phyloP scores from a whole-genome alignment of 2,113 vertebrate genomes.

The Phalacrocorax brasilianus region DNA sequence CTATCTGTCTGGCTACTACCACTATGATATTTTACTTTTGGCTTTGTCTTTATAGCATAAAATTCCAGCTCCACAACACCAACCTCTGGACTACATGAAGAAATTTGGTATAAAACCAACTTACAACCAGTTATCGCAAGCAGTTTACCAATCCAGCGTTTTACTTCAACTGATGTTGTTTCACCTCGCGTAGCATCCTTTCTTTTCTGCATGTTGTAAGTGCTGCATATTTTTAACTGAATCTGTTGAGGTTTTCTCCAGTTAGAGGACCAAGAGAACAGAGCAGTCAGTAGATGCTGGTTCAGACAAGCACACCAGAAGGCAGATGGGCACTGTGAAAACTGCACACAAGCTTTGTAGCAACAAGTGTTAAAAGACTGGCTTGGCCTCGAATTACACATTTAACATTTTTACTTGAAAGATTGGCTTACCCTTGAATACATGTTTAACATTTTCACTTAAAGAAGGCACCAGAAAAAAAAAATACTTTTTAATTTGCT shows the following conservation, averaged over 20 bases:
- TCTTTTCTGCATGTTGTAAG: not conserved
- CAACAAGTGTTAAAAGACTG: not conserved
- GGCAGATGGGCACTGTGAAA: not conserved
- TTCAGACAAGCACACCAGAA: not conserved
- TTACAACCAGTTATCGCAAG: not conserved
- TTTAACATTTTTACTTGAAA: not conserved
- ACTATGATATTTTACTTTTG: not conserved
- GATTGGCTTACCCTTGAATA: not conserved
- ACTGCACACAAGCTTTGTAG: not conserved
- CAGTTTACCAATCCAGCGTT: not conserved
- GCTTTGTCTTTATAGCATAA: not conserved
- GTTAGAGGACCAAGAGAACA: not conserved
- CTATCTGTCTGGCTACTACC: not conserved
- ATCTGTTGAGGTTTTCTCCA: not conserved
- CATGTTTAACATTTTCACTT: not conserved
- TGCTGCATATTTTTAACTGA: not conserved
- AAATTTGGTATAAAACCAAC: not conserved
- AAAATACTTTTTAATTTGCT: not conserved
- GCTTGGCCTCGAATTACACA: not conserved
- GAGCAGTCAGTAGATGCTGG: not conserved
- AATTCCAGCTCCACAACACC: not conserved
- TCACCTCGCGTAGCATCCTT: not conserved
- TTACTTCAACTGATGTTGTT: not conserved
- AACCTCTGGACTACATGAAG: rapidly evolving
- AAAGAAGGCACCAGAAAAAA: not conserved